These are phyloP conservation scores for Acleris holmiana DNA, from an alignment of 2,888 invertebrate species.

Conservation along the genomic window DNA sequence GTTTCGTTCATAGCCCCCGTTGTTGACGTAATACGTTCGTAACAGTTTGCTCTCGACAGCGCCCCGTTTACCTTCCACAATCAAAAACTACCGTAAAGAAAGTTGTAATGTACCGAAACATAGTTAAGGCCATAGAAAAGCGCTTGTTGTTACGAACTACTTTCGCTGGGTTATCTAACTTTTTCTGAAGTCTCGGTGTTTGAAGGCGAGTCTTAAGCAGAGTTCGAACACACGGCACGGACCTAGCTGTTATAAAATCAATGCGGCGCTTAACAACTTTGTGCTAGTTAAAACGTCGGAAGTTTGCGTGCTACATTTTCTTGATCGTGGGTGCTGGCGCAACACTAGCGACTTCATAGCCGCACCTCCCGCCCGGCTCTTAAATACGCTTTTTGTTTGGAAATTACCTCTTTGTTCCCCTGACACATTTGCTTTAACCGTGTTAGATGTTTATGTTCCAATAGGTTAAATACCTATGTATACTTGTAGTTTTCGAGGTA, in stretches of 20 bases:
- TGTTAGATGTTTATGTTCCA: background rate
- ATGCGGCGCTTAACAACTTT: slow-evolving; percentile 65
- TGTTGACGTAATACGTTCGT: slow-evolving; percentile 30
- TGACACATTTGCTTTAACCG: slow-evolving; percentile 20
- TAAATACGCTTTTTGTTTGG: slow-evolving; percentile 26
- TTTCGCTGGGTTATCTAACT: slow-evolving; percentile 66
- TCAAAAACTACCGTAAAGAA: slow-evolving; percentile 51
- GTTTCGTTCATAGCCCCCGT: slow-evolving; percentile 2
- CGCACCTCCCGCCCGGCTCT: slow-evolving; percentile 7
- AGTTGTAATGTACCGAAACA: slow-evolving; percentile 54
- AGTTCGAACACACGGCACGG: slow-evolving; percentile 49
- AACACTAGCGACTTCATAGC: slow-evolving; percentile 15
- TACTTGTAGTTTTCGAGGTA: background rate
- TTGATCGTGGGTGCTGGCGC: slow-evolving; percentile 29
- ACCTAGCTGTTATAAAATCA: slow-evolving; percentile 63
- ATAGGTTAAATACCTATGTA: background rate
- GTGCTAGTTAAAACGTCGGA: slow-evolving; percentile 61
- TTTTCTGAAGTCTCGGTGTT: slow-evolving; percentile 52
- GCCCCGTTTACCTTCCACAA: slow-evolving; percentile 44
- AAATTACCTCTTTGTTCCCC: slow-evolving; percentile 18
- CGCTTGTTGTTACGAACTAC: slow-evolving; percentile 58
- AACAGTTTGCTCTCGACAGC: slow-evolving; percentile 39
- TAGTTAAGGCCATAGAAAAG: slow-evolving; percentile 50
- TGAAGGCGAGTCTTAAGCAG: slow-evolving; percentile 57
- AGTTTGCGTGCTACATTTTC: slow-evolving; percentile 36